These are phyloP conservation scores for Meteorus cinctellus DNA, from an alignment of 2,888 invertebrate species.

Conservation along the genomic window DNA sequence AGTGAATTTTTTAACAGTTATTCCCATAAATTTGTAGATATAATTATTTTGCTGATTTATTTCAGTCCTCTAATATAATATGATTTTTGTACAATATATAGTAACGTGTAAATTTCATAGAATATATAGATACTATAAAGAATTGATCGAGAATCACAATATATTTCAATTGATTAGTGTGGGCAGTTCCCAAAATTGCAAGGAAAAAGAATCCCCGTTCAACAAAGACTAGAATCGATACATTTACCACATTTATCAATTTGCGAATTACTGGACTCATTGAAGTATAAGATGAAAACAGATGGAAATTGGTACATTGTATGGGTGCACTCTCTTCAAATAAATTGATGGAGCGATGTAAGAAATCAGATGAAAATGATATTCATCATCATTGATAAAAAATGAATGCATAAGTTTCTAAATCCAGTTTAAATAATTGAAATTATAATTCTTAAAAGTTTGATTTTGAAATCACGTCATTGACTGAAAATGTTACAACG, in stretches of 20 bases:
- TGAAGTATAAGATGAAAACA: background rate
- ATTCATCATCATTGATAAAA: background rate
- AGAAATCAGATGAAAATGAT: background rate
- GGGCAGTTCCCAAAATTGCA: conserved; percentile 42
- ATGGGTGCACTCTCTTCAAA: background rate
- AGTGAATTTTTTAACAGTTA: background rate
- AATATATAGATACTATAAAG: conserved; percentile 57
- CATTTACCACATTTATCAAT: conserved; percentile 27
- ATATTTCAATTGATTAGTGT: conserved; percentile 49
- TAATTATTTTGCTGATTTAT: conserved; percentile 20
- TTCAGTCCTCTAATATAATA: conserved; percentile 40
- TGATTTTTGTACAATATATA: conserved; percentile 31
- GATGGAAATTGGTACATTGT: background rate
- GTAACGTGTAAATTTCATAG: conserved; percentile 58
- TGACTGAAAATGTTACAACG: background rate
- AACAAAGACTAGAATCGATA: conserved; percentile 54
- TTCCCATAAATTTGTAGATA: conserved; percentile 33
- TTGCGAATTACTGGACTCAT: background rate
- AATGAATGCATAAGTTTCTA: conserved; percentile 2
- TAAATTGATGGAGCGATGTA: background rate
- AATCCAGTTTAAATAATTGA: background rate
- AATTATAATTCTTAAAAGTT: background rate
- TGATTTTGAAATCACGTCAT: background rate
- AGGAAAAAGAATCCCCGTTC: conserved; percentile 42
- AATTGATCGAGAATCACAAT: conserved; percentile 54